Percentiles rank a stretch among this genome's conserved stretches.
These are phyloP conservation scores for Microtus montanus DNA, from an alignment of 2,113 vertebrate genomes.

Conservation along the genomic window DNA sequence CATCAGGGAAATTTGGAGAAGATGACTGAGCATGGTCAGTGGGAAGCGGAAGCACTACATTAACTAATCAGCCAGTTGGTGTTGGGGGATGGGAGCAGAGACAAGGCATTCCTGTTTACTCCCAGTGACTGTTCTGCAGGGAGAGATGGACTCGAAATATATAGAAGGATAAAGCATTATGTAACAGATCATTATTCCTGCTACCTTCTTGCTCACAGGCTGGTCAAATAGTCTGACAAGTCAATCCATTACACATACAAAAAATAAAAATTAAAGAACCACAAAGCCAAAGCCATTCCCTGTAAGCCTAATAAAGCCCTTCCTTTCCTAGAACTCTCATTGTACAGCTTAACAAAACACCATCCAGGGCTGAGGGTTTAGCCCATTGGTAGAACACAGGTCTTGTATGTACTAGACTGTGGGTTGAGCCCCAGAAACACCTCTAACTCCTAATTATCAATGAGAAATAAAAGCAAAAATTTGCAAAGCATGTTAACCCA, in stretches of 20 bases:
- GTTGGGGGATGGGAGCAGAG: background rate
- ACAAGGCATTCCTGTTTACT: background rate
- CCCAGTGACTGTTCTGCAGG: background rate
- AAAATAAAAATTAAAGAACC: background rate
- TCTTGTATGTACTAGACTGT: background rate
- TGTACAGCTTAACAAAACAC: background rate
- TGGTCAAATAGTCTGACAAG: background rate
- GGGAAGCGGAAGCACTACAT: background rate
- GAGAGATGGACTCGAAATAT: background rate
- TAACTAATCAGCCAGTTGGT: background rate
- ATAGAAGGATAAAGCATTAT: background rate
- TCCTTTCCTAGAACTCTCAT: background rate
- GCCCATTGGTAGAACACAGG: background rate
- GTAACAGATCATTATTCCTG: background rate
- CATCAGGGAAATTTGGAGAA: conserved; percentile 30
- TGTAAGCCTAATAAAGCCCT: background rate
- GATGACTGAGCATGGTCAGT: conserved; percentile 37
- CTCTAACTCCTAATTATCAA: background rate
- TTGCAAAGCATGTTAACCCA: background rate
- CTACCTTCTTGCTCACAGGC: background rate
- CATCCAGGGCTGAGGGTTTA: background rate
- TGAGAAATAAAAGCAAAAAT: background rate
- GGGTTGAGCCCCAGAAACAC: background rate
- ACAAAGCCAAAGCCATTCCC: background rate
- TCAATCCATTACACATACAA: background rate